phyloP scores from a whole-genome alignment of 2,113 vertebrate genomes.

The Pipa parva region DNA sequence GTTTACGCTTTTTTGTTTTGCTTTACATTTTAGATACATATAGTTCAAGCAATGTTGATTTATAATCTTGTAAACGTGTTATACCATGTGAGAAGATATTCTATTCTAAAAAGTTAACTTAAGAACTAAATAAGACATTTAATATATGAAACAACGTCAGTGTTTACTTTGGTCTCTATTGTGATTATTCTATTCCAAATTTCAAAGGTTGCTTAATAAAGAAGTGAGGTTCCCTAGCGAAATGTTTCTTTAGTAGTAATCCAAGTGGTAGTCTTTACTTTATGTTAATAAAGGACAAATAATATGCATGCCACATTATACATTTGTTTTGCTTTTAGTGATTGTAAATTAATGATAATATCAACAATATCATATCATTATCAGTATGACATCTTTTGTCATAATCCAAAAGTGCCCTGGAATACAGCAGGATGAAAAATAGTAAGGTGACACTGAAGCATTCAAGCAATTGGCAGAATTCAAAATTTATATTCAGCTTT shows the following conservation, averaged over 20 bases:
- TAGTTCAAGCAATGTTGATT: conserved; percentile 64
- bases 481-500: too few relatives aligned
- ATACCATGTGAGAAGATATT: conserved; percentile 66
- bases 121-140: conserved; percentile 70
- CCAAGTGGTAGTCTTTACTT: conserved; percentile 68
- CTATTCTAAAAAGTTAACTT: conserved; percentile 69
- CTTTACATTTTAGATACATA: conserved; percentile 49
- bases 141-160: conserved; percentile 63
- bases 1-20: conserved; percentile 48
- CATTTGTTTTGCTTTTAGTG: too few relatives aligned
- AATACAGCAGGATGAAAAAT: too few relatives aligned
- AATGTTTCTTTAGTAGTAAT: conserved; percentile 54
- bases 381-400: too few relatives aligned
- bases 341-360: too few relatives aligned
- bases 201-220: conserved; percentile 59
- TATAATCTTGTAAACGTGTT: conserved; percentile 71
- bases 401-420: too few relatives aligned
- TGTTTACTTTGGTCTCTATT: conserved; percentile 75
- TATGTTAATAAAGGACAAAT: not conserved
- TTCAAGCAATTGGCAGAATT: too few relatives aligned
- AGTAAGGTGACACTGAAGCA: too few relatives aligned
- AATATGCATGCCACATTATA: too few relatives aligned
- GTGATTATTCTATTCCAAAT: conserved; percentile 61
- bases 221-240: conserved; percentile 47
- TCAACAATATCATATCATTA: too few relatives aligned